phyloP scores from a whole-genome alignment of 2,888 invertebrate species.

The Cheilosia grossa region DNA sequence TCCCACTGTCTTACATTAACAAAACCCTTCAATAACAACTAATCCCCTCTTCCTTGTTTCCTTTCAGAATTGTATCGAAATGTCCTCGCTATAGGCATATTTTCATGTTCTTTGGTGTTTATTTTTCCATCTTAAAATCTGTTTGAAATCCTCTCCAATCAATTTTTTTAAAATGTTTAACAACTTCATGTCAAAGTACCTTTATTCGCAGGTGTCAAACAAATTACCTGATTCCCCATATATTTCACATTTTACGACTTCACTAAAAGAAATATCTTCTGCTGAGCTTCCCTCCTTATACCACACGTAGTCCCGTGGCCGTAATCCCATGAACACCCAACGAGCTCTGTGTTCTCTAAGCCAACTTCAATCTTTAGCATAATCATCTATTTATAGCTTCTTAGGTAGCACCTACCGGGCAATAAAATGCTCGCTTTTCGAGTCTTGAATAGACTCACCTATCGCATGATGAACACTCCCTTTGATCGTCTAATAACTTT shows the following conservation, averaged over 20 bases:
- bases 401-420: conserved; percentile 35
- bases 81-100: too few species aligned
- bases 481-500: conserved; percentile 16
- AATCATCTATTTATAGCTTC: conserved; percentile 45
- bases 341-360: conserved; percentile 15
- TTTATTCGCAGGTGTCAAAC: background rate
- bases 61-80: too few species aligned
- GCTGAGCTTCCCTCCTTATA: conserved; percentile 4
- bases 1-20: too few species aligned
- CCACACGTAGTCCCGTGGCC: background rate
- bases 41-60: too few species aligned
- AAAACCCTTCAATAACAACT: too few species aligned
- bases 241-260: conserved; percentile 5
- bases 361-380: conserved; percentile 5
- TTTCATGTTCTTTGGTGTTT: too few species aligned
- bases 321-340: conserved; percentile 40
- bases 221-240: background rate
- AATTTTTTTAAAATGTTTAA: background rate
- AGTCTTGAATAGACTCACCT: conserved; percentile 9
- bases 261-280: background rate
- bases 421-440: conserved; percentile 13
- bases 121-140: too few species aligned
- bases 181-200: conserved; percentile 8
- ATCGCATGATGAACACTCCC: conserved; percentile 19
- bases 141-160: too few species aligned